Evolutionary conservation across 2,888 invertebrate species (phyloP).

Genomic region (Elysia crispata): DNA sequence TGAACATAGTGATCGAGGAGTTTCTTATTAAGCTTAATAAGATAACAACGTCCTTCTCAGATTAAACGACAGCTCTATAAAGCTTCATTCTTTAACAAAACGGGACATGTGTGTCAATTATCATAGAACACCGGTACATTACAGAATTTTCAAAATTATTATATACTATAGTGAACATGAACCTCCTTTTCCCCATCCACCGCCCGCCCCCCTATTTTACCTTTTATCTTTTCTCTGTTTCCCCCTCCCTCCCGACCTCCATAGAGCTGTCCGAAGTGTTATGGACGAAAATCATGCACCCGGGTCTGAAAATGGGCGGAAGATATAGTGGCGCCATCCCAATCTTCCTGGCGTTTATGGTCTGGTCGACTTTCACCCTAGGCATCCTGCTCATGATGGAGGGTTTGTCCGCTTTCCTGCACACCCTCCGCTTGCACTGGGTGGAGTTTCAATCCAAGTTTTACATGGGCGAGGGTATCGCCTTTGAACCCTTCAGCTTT

Average conservation of each 20-base stretch:
- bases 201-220: not conserved
- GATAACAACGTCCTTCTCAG: too few species aligned
- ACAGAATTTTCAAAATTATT: too few species aligned
- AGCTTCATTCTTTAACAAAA: too few species aligned
- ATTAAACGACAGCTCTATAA: too few species aligned
- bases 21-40: too few species aligned
- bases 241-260: too few species aligned
- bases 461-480: constrained; percentile 92
- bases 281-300: constrained; percentile 87
- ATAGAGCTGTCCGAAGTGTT: constrained; percentile 92
- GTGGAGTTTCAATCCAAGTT: constrained; percentile 99
- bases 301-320: constrained; percentile 85
- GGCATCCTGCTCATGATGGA: constrained; percentile 99
- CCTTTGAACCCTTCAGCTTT: constrained; percentile 96
- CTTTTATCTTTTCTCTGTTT: not conserved
- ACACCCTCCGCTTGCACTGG: constrained; percentile 98
- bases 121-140: too few species aligned
- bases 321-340: constrained; percentile 78
- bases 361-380: constrained; percentile 95
- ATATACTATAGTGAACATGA: too few species aligned
- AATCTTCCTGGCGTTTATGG: constrained; percentile 91
- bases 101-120: too few species aligned
- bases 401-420: constrained; percentile 98
- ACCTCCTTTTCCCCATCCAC: not conserved
- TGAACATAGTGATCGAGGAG: too few species aligned